Conservation (phyloP, 1,140 invertebrate species). For the Philopotamus ludificatus region DNA sequence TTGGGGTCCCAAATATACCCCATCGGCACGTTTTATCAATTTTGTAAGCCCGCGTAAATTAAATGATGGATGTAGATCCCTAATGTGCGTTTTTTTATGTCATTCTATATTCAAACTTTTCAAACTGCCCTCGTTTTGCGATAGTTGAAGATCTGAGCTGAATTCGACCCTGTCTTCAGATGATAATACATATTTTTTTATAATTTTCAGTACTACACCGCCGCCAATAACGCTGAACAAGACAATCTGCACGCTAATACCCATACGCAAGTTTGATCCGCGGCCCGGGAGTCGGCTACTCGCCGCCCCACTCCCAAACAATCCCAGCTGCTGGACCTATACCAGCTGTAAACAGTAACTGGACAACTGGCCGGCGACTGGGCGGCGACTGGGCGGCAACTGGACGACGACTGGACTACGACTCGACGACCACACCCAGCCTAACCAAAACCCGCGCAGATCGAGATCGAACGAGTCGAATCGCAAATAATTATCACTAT, state of each 20-base stretch:
- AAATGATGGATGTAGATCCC: too few species aligned
- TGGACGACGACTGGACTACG: too few species aligned
- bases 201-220: constrained; percentile 73
- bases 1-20: too few species aligned
- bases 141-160: too few species aligned
- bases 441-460: too few species aligned
- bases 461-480: background rate
- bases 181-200: constrained; percentile 48
- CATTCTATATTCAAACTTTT: too few species aligned
- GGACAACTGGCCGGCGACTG: background rate
- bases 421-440: background rate
- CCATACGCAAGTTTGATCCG: constrained; percentile 71
- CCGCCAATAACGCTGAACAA: constrained; percentile 67
- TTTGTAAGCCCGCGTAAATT: too few species aligned
- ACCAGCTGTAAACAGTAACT: constrained; percentile 48
- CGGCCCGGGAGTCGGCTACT: constrained; percentile 46
- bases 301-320: constrained; percentile 48
- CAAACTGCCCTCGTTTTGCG: too few species aligned
- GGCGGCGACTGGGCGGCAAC: background rate
- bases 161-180: too few species aligned
- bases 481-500: background rate
- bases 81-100: too few species aligned
- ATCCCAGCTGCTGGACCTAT: constrained; percentile 49
- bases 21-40: too few species aligned
- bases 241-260: constrained; percentile 74